Evolutionary conservation across 2,113 vertebrate species (phyloP).

Genomic region (Rana temporaria): DNA sequence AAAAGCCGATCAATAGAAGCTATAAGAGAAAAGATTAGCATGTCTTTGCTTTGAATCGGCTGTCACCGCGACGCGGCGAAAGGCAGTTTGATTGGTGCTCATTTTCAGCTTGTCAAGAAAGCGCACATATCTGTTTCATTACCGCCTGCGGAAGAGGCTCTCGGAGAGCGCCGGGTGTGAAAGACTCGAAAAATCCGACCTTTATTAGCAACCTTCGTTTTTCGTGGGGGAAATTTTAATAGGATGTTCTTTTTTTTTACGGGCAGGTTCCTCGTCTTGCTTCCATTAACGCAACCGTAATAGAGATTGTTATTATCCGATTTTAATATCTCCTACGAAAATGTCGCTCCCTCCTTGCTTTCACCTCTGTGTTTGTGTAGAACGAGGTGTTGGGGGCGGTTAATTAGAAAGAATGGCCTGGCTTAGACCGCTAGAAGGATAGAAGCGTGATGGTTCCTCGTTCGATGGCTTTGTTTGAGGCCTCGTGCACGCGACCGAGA

Average conservation of each 20-base stretch:
- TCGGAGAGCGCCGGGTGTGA: neutral
- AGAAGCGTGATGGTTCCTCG: neutral
- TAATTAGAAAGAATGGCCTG: neutral
- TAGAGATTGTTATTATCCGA: constrained; percentile 13
- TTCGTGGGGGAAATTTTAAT: neutral
- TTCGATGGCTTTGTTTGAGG: constrained; percentile 46
- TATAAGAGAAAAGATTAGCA: constrained; percentile 19
- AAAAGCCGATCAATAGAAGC: constrained; percentile 30
- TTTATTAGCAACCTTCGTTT: neutral
- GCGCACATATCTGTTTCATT: constrained; percentile 34
- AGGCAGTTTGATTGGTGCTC: constrained; percentile 32
- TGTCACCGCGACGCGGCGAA: neutral
- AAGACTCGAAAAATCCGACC: constrained; percentile 2
- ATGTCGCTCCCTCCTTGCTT: constrained; percentile 33
- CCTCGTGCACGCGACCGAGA: too few relatives aligned
- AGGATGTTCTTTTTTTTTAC: neutral
- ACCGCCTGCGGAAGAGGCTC: constrained; percentile 13
- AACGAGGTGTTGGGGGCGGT: neutral
- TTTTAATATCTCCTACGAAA: constrained; percentile 7
- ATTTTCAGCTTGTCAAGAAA: constrained; percentile 22
- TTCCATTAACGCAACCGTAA: constrained; percentile 32
- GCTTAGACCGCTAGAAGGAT: neutral
- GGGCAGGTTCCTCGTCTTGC: neutral
- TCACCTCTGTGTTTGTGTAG: constrained; percentile 28
- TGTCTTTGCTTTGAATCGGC: constrained; percentile 41